Evolutionary conservation across 2,797 vertebrate genomes (phyloP), one percentile per base, ranked within the genome.

Genomic region (Typhlichthys subterraneus): DNA sequence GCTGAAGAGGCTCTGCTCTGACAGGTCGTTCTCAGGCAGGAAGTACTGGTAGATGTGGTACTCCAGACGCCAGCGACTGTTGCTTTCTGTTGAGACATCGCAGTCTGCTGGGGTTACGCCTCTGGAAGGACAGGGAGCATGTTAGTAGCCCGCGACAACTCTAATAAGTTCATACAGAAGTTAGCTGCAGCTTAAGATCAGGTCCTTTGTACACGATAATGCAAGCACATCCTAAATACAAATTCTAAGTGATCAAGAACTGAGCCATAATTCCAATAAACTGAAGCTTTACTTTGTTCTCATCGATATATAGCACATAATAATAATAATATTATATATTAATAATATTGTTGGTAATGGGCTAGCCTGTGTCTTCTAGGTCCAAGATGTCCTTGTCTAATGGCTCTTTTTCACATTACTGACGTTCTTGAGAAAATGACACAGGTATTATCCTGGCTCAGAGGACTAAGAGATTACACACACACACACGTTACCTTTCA

Each of bases 31-130:
- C 90, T 97, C 94, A 0, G 95, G 96, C 50, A 98, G 87, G 82
- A 97, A 98, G 86, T 95, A 95, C 87, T 94, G 96, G 81, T 96
- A 99, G 65, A 99, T 33, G 0, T 98, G 95, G 0, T 99, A 99
- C 64, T 48, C 85, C 68, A 99, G 83, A n/a, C 95, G 92, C 95
- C 94, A 95, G 15, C 89, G 90, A 0, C 90, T 89, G 73, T 61
- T 67, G 47, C 29, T 56, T 0, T 55, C 90, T 0, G 68, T 89
- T 1, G 83, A 85, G 0, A 80, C 42, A 1, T 96, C 94, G 11
- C 98, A 99, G 0, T 66, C 48, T 0, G 90, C 90, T 1, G 96
- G 91, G 53, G 14, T 19, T 10, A 17, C 53, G 1, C 91, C 95
- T 85, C 97, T 98, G 73, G 61, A 70, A 6, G 73, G 61, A 65